These are phyloP conservation scores for Sarcophaga subvicina DNA, from an alignment of 2,888 invertebrate genomes.

Conservation along the genomic window DNA sequence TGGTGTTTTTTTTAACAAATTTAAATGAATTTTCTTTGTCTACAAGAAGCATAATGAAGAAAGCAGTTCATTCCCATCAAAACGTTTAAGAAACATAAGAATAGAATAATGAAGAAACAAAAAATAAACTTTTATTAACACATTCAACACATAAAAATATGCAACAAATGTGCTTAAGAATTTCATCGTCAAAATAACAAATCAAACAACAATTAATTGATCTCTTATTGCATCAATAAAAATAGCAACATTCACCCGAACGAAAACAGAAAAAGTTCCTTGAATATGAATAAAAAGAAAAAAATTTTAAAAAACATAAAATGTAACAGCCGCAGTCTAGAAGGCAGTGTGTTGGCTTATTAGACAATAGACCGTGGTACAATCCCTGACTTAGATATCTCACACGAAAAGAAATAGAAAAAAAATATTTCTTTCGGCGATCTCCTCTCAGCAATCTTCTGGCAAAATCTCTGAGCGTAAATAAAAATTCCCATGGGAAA, in stretches of 20 bases:
- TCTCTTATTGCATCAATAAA: constrained; percentile 58
- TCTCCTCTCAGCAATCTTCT: no score
- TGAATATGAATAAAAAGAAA: background rate
- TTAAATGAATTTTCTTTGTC: background rate
- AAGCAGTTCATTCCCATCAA: background rate
- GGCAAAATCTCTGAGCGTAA: no score
- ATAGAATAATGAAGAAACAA: background rate
- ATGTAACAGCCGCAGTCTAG: no score
- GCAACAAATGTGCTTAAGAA: constrained; percentile 37
- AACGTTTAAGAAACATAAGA: background rate
- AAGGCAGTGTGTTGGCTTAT: no score
- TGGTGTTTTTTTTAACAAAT: background rate
- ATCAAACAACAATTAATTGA: constrained; percentile 60
- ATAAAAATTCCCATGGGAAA: no score
- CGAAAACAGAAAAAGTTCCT: background rate
- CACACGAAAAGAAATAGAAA: no score
- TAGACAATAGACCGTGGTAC: no score
- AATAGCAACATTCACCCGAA: background rate
- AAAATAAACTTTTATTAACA: background rate
- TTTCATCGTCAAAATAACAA: background rate
- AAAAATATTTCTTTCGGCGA: no score
- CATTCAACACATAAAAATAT: constrained; percentile 25
- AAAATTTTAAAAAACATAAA: background rate
- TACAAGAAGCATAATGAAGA: background rate
- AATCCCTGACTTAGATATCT: no score